Evolutionary conservation across 2,113 vertebrate species (phyloP).

Genomic region (Phycodurus eques): DNA sequence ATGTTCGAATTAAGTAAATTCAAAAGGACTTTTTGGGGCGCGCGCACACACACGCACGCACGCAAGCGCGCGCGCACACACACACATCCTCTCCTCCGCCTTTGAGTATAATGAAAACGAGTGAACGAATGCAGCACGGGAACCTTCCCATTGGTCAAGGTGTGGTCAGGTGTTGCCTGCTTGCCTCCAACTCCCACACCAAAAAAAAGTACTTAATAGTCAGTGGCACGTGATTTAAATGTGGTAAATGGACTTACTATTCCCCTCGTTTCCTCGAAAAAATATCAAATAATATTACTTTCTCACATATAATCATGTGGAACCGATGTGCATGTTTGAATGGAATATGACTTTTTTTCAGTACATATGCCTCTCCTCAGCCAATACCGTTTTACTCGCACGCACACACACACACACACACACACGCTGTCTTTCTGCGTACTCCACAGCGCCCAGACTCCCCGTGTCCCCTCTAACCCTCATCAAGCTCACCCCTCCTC

Average conservation of each 20-base stretch:
- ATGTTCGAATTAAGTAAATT: no score
- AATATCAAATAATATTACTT: no score
- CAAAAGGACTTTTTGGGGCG: no score
- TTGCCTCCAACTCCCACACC: constrained; percentile 56
- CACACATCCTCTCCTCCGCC: constrained; percentile 64
- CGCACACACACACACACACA: background rate
- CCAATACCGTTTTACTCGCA: constrained; percentile 18
- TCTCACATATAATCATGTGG: no score
- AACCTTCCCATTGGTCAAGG: constrained; percentile 89
- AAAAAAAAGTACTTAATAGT: no score
- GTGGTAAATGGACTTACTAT: no score
- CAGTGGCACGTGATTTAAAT: no score
- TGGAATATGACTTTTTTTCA: no score
- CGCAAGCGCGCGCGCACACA: background rate
- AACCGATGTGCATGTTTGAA: no score
- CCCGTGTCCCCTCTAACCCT: constrained; percentile 20
- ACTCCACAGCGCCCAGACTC: constrained; percentile 90
- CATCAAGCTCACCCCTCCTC: constrained; percentile 50
- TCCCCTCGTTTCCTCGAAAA: background rate
- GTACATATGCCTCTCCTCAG: constrained; percentile 10
- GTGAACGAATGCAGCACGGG: constrained; percentile 75
- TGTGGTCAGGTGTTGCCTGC: constrained; percentile 93
- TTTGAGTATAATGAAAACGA: constrained; percentile 37
- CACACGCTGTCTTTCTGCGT: constrained; percentile 58
- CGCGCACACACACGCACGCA: constrained; percentile 59